Conservation (phyloP, 2,888 invertebrate species). For the Zele albiditarsus region DNA sequence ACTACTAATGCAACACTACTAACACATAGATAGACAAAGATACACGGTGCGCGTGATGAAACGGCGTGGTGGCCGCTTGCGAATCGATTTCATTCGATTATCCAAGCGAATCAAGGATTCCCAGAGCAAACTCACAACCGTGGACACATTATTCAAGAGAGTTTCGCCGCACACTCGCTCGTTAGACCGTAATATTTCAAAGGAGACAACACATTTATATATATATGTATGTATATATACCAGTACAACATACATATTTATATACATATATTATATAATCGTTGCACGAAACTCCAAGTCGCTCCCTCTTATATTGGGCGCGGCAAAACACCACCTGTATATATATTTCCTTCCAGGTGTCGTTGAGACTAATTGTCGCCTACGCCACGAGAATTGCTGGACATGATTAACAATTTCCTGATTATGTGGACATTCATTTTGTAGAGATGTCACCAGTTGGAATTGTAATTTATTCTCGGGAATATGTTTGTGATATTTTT, state of each 20-base stretch:
- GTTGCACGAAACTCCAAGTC: slow-evolving; percentile 18
- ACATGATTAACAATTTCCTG: slow-evolving; percentile 24
- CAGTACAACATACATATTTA: neutral
- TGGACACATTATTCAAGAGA: slow-evolving; percentile 52
- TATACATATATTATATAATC: neutral
- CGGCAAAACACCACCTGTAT: slow-evolving; percentile 3
- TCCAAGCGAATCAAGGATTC: slow-evolving; percentile 45
- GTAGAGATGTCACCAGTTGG: neutral
- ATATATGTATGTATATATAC: neutral
- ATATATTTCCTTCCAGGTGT: slow-evolving; percentile 15
- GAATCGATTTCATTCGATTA: slow-evolving; percentile 54
- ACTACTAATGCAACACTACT: slow-evolving; percentile 11
- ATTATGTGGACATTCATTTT: neutral
- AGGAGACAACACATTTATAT: slow-evolving; percentile 53
- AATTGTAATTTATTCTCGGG: too few relatives aligned
- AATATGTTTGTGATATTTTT: too few relatives aligned
- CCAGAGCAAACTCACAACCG: slow-evolving; percentile 23
- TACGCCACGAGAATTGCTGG: neutral
- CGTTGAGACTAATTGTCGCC: slow-evolving; percentile 17
- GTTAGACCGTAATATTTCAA: slow-evolving; percentile 57
- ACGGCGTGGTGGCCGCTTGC: slow-evolving; percentile 7
- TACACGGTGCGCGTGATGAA: slow-evolving; percentile 32
- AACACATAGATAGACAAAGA: slow-evolving; percentile 4
- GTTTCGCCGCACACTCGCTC: slow-evolving; percentile 47
- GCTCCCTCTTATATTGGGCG: neutral